Base-by-base conservation (phyloP, 2,113 vertebrate genomes). In the Illadopsis cleaveri region DNA sequence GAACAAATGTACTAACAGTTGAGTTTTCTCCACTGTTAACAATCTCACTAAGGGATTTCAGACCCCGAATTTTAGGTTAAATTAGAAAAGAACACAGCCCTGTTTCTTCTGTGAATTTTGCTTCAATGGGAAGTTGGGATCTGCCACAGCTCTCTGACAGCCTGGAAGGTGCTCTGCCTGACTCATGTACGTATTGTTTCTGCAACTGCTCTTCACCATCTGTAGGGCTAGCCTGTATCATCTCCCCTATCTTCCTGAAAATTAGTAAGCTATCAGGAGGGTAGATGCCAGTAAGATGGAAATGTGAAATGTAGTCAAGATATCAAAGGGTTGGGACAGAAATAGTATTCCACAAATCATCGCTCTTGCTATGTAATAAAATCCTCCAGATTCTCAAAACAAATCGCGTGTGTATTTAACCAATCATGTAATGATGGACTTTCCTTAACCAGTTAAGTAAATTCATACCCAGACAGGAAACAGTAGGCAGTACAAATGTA, bases 61-160 rank as follows among this genome's bases (percentile, higher is more conserved):
- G 62, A 72, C 15, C 5, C 10, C 0, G 0, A 30, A 30, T 69
- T 88, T 86, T 6, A 64, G 25, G 45, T 40, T 60, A 30, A 23
- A 62, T 38, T 33, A 68, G 35, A 84, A 77, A 69, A 77, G 11
- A 65, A 77, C 1, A 42, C 31, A 81, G 25, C 45, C 5, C 8
- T 19, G 10, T 13, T 88, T 21, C 30, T 90, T 58, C 30, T 60
- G 38, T 40, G 44, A 25, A 64, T 72, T 90, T 90, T 35, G 21
- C 57, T 64, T 56, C 23, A 56, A 17, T 19, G 31, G 31, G 28
- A 69, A 57, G 27, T 6, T 88, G 31, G 19, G 53, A 71, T 56
- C 18, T 75, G 38, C 18, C 65, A 84, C 10, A 87, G 57, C 30
- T 71, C 14, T 60, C 58, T 44, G n/a, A 45, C 12, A 62, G 64